A percentile compares a stretch with the other conserved stretches of the same genome.
These are phyloP conservation scores for Archips xylosteana DNA, from an alignment of 2,888 invertebrate species.

Conservation along the genomic window DNA sequence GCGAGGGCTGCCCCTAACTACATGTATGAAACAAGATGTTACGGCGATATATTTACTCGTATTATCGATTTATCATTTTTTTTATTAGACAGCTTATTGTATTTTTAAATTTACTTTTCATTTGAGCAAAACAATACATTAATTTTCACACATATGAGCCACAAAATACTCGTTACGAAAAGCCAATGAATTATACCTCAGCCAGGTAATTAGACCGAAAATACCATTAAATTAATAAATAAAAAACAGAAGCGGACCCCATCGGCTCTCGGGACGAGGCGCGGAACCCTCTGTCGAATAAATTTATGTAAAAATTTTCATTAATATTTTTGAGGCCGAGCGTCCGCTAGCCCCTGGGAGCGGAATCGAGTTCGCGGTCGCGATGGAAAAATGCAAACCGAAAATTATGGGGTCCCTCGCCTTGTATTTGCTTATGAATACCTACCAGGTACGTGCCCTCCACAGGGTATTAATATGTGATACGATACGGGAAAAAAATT, in stretches of 20 bases:
- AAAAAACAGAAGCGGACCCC: conserved; percentile 81
- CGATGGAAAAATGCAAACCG: conserved; percentile 86
- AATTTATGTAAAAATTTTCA: conserved; percentile 86
- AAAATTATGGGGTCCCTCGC: conserved; percentile 84
- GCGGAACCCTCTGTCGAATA: conserved; percentile 83
- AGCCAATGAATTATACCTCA: conserved; percentile 83
- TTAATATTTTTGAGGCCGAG: conserved; percentile 85
- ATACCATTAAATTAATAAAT: conserved; percentile 86
- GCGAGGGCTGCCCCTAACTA: conserved; percentile 48
- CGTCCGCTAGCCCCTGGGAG: conserved; percentile 83
- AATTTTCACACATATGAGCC: conserved; percentile 65
- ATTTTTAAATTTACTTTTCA: background rate
- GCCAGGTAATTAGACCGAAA: conserved; percentile 85
- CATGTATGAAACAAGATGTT: conserved; percentile 13
- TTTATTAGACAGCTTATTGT: background rate
- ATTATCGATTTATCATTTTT: background rate
- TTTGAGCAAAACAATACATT: conserved; percentile 44
- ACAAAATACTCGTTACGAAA: conserved; percentile 71
- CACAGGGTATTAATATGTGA: conserved; percentile 71
- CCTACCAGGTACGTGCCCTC: conserved; percentile 67
- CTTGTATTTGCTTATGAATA: conserved; percentile 86
- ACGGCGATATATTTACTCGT: background rate
- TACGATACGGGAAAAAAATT: conserved; percentile 74
- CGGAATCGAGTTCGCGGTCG: conserved; percentile 84
- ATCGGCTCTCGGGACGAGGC: conserved; percentile 73